These are phyloP conservation scores for Drosophila equinoxialis DNA, from an alignment of 1,140 invertebrate genomes.

Conservation along the genomic window DNA sequence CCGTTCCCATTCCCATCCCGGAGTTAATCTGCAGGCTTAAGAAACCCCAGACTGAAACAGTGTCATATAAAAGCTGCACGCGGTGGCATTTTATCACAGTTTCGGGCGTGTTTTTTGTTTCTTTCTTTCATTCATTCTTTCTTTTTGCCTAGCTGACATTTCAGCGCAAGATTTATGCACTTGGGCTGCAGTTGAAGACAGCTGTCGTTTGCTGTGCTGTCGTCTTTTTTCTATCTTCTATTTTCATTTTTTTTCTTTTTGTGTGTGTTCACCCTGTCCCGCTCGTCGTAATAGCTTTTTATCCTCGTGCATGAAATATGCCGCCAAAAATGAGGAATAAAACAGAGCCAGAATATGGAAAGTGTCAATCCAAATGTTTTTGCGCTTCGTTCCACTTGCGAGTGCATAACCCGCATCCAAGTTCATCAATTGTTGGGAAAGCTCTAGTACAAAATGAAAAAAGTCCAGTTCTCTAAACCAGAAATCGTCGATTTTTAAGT, in stretches of 20 bases:
- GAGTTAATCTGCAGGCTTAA: constrained; percentile 76
- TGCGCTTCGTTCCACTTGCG: constrained; percentile 26
- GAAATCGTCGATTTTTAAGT: background rate
- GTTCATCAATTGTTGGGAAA: constrained; percentile 57
- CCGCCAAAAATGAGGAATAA: constrained; percentile 70
- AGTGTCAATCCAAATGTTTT: constrained; percentile 63
- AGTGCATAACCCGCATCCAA: constrained; percentile 45
- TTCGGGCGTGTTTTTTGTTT: constrained; percentile 50
- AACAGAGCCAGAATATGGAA: constrained; percentile 65
- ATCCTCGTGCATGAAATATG: constrained; percentile 77
- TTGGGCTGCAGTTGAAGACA: constrained; percentile 78
- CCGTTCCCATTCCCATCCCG: background rate
- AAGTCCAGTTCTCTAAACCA: background rate
- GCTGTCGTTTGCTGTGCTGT: constrained; percentile 72
- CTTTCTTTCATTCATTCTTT: background rate
- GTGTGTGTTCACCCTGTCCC: background rate
- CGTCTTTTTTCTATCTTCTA: constrained; percentile 34
- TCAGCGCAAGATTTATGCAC: constrained; percentile 79
- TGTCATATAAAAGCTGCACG: constrained; percentile 65
- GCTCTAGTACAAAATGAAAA: constrained; percentile 32
- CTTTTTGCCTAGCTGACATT: constrained; percentile 55
- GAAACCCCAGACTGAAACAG: constrained; percentile 65
- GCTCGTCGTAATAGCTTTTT: constrained; percentile 70
- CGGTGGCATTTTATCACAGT: constrained; percentile 73
- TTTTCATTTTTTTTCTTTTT: background rate